Conservation (phyloP, 2,888 invertebrate species). For the Chouioia cunea region DNA sequence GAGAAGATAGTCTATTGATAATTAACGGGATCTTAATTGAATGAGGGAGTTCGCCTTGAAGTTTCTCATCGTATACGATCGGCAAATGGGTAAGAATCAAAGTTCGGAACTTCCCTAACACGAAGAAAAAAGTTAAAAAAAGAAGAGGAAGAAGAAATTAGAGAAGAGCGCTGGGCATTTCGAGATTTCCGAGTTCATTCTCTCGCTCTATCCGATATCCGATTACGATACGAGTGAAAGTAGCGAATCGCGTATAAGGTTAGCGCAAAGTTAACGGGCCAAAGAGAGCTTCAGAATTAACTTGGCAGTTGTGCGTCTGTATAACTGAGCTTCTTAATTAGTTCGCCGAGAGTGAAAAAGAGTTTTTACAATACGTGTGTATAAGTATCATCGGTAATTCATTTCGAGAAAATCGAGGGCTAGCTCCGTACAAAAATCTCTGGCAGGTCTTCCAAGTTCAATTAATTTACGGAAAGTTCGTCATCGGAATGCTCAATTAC, state of each 20-base stretch:
- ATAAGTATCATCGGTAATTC: slow-evolving; percentile 10
- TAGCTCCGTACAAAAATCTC: too few species aligned
- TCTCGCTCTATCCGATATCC: slow-evolving; percentile 13
- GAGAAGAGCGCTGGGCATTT: neutral
- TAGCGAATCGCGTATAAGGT: slow-evolving; percentile 15
- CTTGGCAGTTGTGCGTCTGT: slow-evolving; percentile 43
- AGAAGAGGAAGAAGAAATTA: too few species aligned
- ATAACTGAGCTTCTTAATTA: slow-evolving; percentile 49
- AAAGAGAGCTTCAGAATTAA: slow-evolving; percentile 44
- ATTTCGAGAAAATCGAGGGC: too few species aligned
- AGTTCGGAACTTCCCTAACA: slow-evolving; percentile 20
- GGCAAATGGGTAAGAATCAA: slow-evolving; percentile 32
- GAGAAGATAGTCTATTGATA: neutral
- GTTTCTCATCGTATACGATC: slow-evolving; percentile 11
- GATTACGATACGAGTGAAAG: slow-evolving; percentile 16
- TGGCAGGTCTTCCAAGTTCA: too few species aligned
- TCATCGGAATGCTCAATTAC: slow-evolving; percentile 40
- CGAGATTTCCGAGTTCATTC: slow-evolving; percentile 16
- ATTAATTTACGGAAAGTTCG: too few species aligned
- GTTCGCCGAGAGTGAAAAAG: slow-evolving; percentile 18
- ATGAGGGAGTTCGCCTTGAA: slow-evolving; percentile 11
- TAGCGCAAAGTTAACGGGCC: slow-evolving; percentile 12
- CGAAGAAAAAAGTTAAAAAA: neutral
- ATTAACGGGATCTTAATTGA: slow-evolving; percentile 21
- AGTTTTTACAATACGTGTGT: slow-evolving; percentile 19